These are phyloP conservation scores for Nebria ingens DNA, from an alignment of 1,140 invertebrate species.

Conservation along the genomic window DNA sequence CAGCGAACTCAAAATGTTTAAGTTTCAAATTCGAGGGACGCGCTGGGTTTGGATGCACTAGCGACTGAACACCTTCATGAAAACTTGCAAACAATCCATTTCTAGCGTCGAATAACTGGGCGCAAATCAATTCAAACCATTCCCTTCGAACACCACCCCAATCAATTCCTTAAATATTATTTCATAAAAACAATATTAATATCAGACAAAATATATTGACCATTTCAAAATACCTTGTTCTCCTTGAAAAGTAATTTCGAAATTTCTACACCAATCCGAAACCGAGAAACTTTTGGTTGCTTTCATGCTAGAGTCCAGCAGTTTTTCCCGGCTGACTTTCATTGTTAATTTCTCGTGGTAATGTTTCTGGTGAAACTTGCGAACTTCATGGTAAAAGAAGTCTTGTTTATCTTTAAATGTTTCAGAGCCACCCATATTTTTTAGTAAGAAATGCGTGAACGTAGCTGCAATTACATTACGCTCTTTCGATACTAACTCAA, in stretches of 20 bases:
- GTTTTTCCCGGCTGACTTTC: conserved; percentile 68
- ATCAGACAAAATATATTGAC: not conserved
- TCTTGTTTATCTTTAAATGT: conserved; percentile 93
- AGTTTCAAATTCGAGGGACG: conserved; percentile 64
- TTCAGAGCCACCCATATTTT: conserved; percentile 91
- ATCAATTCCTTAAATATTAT: conserved; percentile 60
- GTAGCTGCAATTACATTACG: conserved; percentile 85
- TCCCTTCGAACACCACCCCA: conserved; percentile 87
- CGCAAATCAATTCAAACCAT: conserved; percentile 88
- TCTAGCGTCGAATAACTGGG: conserved; percentile 72
- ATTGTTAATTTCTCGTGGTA: conserved; percentile 75
- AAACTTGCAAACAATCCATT: conserved; percentile 76
- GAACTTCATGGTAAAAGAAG: conserved; percentile 88
- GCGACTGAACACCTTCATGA: conserved; percentile 69
- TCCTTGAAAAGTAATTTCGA: conserved; percentile 83
- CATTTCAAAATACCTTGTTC: conserved; percentile 87
- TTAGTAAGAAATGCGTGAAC: conserved; percentile 84
- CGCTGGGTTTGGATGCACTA: conserved; percentile 82
- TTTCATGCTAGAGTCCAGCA: conserved; percentile 76
- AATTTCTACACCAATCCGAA: conserved; percentile 85
- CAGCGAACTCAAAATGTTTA: conserved; percentile 89
- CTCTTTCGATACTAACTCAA: conserved; percentile 71
- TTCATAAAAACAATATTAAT: not conserved
- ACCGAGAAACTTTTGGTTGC: conserved; percentile 66
- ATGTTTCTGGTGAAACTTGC: conserved; percentile 74